A percentile compares a stretch with the other conserved stretches of the same genome.
Evolutionary conservation across 1,140 invertebrate genomes (phyloP).

Genomic region (Chelonus insularis): DNA sequence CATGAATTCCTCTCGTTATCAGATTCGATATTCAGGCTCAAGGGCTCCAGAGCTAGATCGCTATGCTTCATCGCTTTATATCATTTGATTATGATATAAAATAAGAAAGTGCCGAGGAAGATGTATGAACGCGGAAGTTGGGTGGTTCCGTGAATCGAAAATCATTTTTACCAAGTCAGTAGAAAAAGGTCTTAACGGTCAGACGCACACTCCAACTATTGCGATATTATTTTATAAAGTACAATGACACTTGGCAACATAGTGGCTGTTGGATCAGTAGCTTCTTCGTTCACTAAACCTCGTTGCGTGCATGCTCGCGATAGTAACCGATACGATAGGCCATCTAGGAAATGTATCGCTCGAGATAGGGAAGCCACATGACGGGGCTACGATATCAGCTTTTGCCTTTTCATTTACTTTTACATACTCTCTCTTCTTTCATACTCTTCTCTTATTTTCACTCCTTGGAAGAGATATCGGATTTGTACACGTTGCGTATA

Average conservation of each 20-base stretch:
- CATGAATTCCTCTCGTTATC: constrained; percentile 15
- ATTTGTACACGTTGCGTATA: constrained; percentile 8
- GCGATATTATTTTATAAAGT: too few species aligned
- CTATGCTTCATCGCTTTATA: constrained; percentile 13
- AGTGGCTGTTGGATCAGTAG: constrained; percentile 16
- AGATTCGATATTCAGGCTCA: background rate
- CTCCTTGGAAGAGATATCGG: background rate
- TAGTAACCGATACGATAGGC: constrained; percentile 29
- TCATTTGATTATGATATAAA: constrained; percentile 15
- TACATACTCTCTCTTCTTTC: constrained; percentile 2
- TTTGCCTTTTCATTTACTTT: background rate
- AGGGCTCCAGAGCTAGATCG: background rate
- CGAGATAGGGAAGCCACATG: constrained; percentile 24
- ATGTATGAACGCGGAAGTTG: background rate
- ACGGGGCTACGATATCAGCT: background rate
- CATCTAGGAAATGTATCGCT: constrained; percentile 38
- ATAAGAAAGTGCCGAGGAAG: background rate
- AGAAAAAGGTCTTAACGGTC: background rate
- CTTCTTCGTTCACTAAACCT: constrained; percentile 24
- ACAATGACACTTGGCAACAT: background rate
- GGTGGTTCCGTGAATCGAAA: background rate
- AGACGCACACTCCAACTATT: too few species aligned
- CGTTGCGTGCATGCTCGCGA: constrained; percentile 23
- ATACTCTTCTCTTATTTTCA: background rate
- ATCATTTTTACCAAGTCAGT: too few species aligned